These are phyloP conservation scores for Melieria omissa DNA, from an alignment of 2,888 invertebrate species.

Conservation along the genomic window DNA sequence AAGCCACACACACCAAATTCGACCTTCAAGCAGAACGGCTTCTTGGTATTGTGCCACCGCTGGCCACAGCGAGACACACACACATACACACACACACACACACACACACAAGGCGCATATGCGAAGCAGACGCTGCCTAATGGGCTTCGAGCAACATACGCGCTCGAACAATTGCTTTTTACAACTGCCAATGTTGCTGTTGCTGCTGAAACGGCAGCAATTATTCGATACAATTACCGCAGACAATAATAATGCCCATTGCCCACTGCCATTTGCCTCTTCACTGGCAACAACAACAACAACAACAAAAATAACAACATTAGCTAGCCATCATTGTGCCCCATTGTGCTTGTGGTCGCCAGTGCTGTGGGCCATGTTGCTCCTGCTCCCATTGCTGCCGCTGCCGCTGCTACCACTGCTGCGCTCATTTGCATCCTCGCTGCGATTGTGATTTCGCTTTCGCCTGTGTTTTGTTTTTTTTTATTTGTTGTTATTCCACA, in stretches of 20 bases:
- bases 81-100: too few species aligned
- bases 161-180: constrained; percentile 13
- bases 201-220: constrained; percentile 27
- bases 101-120: too few species aligned
- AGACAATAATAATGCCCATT: constrained; percentile 25
- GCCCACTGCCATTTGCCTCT: constrained; percentile 2
- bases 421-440: background rate
- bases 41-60: too few species aligned
- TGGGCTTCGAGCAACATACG: too few species aligned
- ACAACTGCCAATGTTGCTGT: constrained; percentile 41
- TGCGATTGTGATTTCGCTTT: too few species aligned
- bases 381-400: constrained; percentile 23
- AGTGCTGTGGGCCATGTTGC: background rate
- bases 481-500: too few species aligned
- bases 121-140: too few species aligned
- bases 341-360: background rate
- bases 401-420: constrained; percentile 10
- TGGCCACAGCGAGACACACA: too few species aligned
- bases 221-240: constrained; percentile 34
- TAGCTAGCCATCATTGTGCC: background rate
- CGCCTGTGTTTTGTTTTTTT: too few species aligned
- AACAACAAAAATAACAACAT: background rate
- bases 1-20: too few species aligned
- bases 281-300: background rate
- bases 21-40: too few species aligned